Base-by-base conservation (phyloP, 2,113 vertebrate species). In the Larimichthys crocea region DNA sequence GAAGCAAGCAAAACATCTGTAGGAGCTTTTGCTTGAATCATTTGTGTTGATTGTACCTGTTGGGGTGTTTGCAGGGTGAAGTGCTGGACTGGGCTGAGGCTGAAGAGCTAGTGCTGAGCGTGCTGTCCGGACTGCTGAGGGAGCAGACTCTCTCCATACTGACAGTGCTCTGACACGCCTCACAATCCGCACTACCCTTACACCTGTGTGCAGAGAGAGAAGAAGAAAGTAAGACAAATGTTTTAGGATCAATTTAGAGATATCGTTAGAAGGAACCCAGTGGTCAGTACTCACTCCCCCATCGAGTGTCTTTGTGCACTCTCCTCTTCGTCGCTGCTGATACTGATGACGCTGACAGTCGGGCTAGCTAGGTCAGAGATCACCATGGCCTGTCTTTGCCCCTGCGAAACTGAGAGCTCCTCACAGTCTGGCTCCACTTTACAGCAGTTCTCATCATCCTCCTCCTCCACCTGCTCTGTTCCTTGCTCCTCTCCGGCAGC, bases 151-250 rank as follows among this genome's bases (percentile, higher is more conserved):
- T 96, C 79, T 98, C 97, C 56, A 99, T 98, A 86, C 96, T 97
- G 93, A 99, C 95, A 3, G 97, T 99, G 92, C 96, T 98, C 93
- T 97, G 97, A 93, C 98, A 99, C 4, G 98, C 97, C 94, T 99
- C 97, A 79, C 98, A 99, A 83, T 97, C 97, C 10, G 97, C 94
- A 92, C 94, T 97, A 11, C 97, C 97, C 87, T 99, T 97, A 88
- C 98, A 99, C 85, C 98, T 99, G 79, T 8, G 40, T 17, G 56
- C n/a, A 65, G 7, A 84, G n/a, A 60, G 40, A 57, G 3, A 70
- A 1, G 22, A 40, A 70, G 8, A 29, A 71, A 68, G 19, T 82
- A 9, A 78, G 40, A 53, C 11, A 20, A 22, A 17, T 50, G 4
- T 53, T 46, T 55, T 11, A 15, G 2, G 64, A 10, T 1, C 1